phyloP scores from a whole-genome alignment of 1,140 invertebrate genomes.

The Triops longicaudatus region DNA sequence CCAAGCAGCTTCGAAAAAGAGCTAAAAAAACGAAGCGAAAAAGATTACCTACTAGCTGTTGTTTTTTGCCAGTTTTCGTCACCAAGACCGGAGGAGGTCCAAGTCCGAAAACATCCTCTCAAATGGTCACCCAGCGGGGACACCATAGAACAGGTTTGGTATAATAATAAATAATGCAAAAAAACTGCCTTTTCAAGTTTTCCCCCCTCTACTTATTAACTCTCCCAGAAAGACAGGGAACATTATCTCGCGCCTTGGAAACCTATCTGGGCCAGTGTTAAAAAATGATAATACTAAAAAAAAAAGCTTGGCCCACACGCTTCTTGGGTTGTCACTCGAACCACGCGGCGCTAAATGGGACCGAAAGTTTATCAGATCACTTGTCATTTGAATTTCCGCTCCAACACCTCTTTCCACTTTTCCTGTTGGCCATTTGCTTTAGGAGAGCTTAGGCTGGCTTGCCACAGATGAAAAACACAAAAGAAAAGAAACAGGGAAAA shows the following conservation, averaged over 20 bases:
- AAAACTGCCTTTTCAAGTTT: neutral
- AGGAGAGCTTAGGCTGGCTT: neutral
- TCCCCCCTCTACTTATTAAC: slow-evolving; percentile 2
- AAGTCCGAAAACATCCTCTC: neutral
- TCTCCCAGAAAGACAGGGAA: neutral
- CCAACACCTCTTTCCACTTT: slow-evolving; percentile 2
- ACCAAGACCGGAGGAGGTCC: slow-evolving; percentile 5
- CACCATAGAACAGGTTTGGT: slow-evolving; percentile 11
- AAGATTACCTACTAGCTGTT: slow-evolving; percentile 8
- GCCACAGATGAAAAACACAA: neutral
- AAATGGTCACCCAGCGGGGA: neutral
- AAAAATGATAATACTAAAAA: too few relatives aligned
- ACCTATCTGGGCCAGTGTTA: too few relatives aligned
- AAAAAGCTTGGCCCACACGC: too few relatives aligned
- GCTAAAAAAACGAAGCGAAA: neutral
- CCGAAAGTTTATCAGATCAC: slow-evolving; percentile 8
- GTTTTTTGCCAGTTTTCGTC: slow-evolving; percentile 8
- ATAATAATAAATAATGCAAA: slow-evolving; percentile 6
- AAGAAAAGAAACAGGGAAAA: neutral
- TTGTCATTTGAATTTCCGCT: slow-evolving; percentile 12
- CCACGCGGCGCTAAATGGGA: neutral
- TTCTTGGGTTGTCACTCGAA: neutral
- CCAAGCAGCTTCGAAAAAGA: neutral
- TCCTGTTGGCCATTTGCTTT: neutral
- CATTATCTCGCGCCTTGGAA: neutral